Base-by-base conservation (phyloP, 2,888 invertebrate genomes). In the Stegophylla sp. region DNA sequence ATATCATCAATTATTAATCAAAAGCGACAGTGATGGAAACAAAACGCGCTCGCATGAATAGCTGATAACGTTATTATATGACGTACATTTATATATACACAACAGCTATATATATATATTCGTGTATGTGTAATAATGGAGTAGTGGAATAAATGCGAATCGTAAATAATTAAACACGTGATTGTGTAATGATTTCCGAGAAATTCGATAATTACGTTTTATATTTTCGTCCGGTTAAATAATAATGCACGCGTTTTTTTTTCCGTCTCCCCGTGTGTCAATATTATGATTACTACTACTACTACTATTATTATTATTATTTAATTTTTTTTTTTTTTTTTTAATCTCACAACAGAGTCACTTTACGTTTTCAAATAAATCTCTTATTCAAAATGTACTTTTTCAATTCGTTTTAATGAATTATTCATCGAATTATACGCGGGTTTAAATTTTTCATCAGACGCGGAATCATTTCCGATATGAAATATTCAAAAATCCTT, bases 1-100 rank as follows among this genome's bases (percentile, higher is more conserved):
- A 77, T 64, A 63, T 75, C 63, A 77, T 77, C 77, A 77, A 77
- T 77, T 77, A 77, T 77, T 77, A 77, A 77, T 77, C 59, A 69
- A 77, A 77, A 59, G 48, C 48, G 77, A 77, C 77, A 69, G 69
- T 77, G 77, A 77, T 66, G 76, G 66, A 67, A 77, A 77, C 66
- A 28, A 67, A 77, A 77, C 76, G 59, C 69, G 28, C 26, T 15
- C 4, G 28, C 61, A 17, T 7, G 61, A 61, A 51, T 51, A 17
- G 15, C 15, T 51, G 17, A 51, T 17, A 51, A 61, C 43, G n/a
- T 45, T 43, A 41, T 34, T 53, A 69, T 15, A 53, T 15, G 48
- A 53, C 17, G 3, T 51, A n/a, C n/a, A n/a, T 51, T 1, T 51
- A n/a, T 51, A n/a, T 51, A n/a, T 48, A 15, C 15, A 15, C 17